Evolutionary conservation across 2,113 vertebrate genomes (phyloP).

Genomic region (Laterallus jamaicensis): DNA sequence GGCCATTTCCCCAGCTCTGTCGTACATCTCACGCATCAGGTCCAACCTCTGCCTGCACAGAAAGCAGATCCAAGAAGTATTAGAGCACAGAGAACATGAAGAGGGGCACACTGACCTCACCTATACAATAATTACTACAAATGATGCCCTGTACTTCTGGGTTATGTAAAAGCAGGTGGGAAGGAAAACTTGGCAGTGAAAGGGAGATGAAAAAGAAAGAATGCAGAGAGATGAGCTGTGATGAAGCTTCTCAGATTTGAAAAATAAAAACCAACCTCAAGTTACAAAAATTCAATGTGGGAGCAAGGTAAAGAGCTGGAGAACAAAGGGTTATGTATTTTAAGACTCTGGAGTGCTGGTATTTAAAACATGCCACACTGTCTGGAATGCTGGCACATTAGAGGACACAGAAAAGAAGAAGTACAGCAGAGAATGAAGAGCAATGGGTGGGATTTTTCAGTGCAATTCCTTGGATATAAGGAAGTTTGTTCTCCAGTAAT

Average conservation of each 20-base stretch:
- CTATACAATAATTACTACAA: background rate
- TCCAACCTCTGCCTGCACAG: conserved; percentile 88
- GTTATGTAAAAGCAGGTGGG: background rate
- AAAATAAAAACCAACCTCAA: background rate
- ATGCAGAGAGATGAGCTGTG: background rate
- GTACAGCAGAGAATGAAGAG: background rate
- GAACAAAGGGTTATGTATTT: background rate
- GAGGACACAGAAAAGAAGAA: background rate
- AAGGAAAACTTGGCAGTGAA: background rate
- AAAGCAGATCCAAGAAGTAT: background rate
- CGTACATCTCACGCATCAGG: conserved; percentile 98
- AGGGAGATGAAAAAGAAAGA: background rate
- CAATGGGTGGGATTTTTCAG: background rate
- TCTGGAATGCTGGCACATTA: background rate
- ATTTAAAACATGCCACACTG: background rate
- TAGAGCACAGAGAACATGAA: accelerated
- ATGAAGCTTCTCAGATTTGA: background rate
- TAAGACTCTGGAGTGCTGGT: background rate
- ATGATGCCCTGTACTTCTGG: background rate
- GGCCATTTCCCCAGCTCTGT: conserved; percentile 93
- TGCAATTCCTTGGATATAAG: background rate
- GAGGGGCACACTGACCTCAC: accelerated
- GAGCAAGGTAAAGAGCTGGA: background rate
- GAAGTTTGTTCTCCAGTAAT: too few species aligned
- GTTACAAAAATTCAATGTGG: background rate